These are phyloP conservation scores for zebrafish (Danio rerio) DNA, from an alignment of 2,113 vertebrate species.

Conservation along the genomic window GRCz12tu NC_133176.1:58224501-58225000, in stretches of 20 bases:
- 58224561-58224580: too few species aligned
- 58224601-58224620: too few species aligned
- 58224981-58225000: background rate
- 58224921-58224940: background rate
- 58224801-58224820: background rate
- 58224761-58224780: background rate
- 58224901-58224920: background rate
- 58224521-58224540: too few species aligned
- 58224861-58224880: background rate
- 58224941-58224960: background rate
- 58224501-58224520: too few species aligned
- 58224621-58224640: too few species aligned
- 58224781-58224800: background rate
- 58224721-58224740: background rate
- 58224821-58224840: background rate
- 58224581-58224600: too few species aligned
- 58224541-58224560: too few species aligned
- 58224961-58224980: background rate
- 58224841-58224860: background rate
- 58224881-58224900: background rate
- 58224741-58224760: background rate
- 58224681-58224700: too few species aligned
- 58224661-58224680: too few species aligned
- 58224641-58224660: too few species aligned
- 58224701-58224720: background rate